Percentiles rank a stretch among this genome's conserved stretches.
Conservation (phyloP, 2,113 vertebrate genomes). For the Stigmatopora argus region DNA sequence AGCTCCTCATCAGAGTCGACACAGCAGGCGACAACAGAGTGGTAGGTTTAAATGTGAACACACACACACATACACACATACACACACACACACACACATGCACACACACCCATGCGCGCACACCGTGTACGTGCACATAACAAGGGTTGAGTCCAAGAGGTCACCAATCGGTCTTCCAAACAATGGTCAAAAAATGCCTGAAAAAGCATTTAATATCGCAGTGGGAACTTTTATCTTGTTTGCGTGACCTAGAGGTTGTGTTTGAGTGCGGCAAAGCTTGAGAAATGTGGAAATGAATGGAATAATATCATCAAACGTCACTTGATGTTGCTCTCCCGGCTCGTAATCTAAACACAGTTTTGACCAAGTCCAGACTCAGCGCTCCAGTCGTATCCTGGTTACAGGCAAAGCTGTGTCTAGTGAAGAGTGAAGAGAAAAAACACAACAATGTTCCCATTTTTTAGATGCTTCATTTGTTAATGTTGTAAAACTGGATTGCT, state of each 20-base stretch:
- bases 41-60: slow-evolving; percentile 41
- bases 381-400: slow-evolving; percentile 47
- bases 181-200: slow-evolving; percentile 30
- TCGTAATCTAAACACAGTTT: slow-evolving; percentile 59
- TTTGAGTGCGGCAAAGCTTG: slow-evolving; percentile 20
- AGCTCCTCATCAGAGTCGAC: slow-evolving; percentile 58
- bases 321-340: slow-evolving; percentile 35
- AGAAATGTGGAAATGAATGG: slow-evolving; percentile 41
- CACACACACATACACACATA: not conserved
- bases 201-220: slow-evolving; percentile 35
- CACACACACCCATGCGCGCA: no score
- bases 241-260: slow-evolving; percentile 54
- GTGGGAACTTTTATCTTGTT: slow-evolving; percentile 41
- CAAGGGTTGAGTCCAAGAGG: slow-evolving; percentile 21
- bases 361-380: slow-evolving; percentile 58
- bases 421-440: slow-evolving; percentile 41
- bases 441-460: slow-evolving; percentile 26
- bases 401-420: slow-evolving; percentile 28
- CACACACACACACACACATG: not conserved
- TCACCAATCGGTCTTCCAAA: slow-evolving; percentile 29
- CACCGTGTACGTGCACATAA: slow-evolving; percentile 6
- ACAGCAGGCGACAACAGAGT: slow-evolving; percentile 69
- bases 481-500: no score
- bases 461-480: not conserved
- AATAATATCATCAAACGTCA: slow-evolving; percentile 36